These are phyloP conservation scores for Oplegnathus fasciatus DNA, from an alignment of 2,113 vertebrate species.

Conservation along the genomic window DNA sequence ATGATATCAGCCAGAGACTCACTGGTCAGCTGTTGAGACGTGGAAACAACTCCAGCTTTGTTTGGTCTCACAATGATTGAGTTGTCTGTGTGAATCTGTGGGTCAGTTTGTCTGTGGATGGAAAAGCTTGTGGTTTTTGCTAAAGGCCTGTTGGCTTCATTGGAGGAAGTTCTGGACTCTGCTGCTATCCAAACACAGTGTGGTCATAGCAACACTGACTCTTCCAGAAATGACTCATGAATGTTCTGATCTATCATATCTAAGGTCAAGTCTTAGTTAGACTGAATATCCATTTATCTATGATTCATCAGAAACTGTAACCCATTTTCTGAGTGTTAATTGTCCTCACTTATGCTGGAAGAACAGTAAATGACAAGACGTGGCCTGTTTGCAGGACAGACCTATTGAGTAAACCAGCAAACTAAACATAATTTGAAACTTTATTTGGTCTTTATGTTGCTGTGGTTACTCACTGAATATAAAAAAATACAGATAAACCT, in stretches of 20 bases:
- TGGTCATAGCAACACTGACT: conserved; percentile 27
- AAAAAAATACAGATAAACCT: no score
- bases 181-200: conserved; percentile 40
- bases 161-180: conserved; percentile 2
- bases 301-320: no score
- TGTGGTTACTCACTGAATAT: no score
- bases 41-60: conserved; percentile 43
- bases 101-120: conserved; percentile 13
- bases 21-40: conserved; percentile 42
- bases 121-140: background rate
- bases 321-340: no score
- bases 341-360: no score
- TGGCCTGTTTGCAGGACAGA: background rate
- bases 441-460: no score
- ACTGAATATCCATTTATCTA: no score
- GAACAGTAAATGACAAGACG: no score
- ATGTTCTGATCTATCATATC: background rate
- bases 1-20: conserved; percentile 11
- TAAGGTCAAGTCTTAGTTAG: background rate
- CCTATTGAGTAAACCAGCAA: no score
- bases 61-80: conserved; percentile 45
- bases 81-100: conserved; percentile 24
- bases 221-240: conserved; percentile 6
- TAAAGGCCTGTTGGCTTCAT: background rate
- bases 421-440: no score